Conservation (phyloP, 2,113 vertebrate genomes). For the Saccopteryx leptura region DNA sequence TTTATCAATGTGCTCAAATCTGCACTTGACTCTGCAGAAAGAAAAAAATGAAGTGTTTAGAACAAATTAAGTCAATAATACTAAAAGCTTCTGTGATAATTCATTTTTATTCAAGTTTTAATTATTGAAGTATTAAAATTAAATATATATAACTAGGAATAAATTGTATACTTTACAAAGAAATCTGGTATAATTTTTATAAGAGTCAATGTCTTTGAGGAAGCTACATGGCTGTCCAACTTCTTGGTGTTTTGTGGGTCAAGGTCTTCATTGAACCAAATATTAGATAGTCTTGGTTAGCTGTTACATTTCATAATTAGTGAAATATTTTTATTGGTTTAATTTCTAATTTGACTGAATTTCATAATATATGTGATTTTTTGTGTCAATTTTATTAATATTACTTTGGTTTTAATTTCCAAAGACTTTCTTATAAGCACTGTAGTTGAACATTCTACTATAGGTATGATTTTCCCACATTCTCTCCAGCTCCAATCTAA, state of each 20-base stretch:
- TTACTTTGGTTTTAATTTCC: conserved; percentile 8
- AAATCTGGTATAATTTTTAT: not conserved
- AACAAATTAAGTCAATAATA: conserved; percentile 67
- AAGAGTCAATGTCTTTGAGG: not conserved
- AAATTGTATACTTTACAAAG: conserved; percentile 18
- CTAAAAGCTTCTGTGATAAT: conserved; percentile 76
- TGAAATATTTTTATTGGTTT: not conserved
- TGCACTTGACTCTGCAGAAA: conserved; percentile 87
- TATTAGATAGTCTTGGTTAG: not conserved
- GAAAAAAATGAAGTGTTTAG: conserved; percentile 72
- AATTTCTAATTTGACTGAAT: conserved; percentile 21
- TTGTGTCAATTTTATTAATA: conserved; percentile 24
- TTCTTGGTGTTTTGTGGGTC: not conserved
- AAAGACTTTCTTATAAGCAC: not conserved
- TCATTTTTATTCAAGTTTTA: conserved; percentile 77
- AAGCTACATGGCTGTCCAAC: not conserved
- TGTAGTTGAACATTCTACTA: not conserved
- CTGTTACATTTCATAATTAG: not conserved
- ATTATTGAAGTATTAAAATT: not conserved
- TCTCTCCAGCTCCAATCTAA: not conserved
- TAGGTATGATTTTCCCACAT: not conserved
- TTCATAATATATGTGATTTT: not conserved
- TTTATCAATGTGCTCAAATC: conserved; percentile 91
- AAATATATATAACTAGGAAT: not conserved
- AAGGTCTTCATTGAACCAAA: not conserved